Evolutionary conservation across 2,888 invertebrate species (phyloP).

Genomic region (Eudiplozoon nipponicum): DNA sequence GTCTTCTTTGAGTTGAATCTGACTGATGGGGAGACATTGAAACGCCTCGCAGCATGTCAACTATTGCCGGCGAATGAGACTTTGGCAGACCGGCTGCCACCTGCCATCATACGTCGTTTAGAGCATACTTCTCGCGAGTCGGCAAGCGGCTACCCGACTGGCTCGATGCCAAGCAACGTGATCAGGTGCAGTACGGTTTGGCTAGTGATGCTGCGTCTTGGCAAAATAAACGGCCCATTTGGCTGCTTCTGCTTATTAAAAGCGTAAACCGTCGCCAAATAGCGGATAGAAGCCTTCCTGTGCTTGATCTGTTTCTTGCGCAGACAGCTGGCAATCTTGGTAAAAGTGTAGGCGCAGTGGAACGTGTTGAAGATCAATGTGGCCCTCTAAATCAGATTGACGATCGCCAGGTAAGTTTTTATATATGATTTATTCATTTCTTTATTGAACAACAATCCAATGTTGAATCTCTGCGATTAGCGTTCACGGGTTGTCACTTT

Average conservation of each 20-base stretch:
- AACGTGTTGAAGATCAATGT: slow-evolving; percentile 32
- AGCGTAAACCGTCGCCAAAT: slow-evolving; percentile 20
- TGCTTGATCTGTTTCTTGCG: slow-evolving; percentile 32
- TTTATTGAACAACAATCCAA: too few relatives aligned
- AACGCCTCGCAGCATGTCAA: slow-evolving; percentile 29
- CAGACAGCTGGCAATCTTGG: slow-evolving; percentile 28
- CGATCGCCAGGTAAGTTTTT: too few relatives aligned
- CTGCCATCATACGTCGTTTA: background rate
- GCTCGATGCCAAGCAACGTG: background rate
- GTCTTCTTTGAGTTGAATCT: slow-evolving; percentile 32
- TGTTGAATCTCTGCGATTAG: too few relatives aligned
- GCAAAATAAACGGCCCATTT: slow-evolving; percentile 31
- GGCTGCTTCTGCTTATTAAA: slow-evolving; percentile 31
- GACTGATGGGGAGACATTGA: slow-evolving; percentile 29
- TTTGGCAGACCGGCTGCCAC: slow-evolving; percentile 26
- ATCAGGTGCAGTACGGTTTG: background rate
- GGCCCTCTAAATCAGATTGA: slow-evolving; percentile 29
- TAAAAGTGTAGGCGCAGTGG: slow-evolving; percentile 31
- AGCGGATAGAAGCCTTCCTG: slow-evolving; percentile 29
- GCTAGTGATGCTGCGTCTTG: slow-evolving; percentile 21
- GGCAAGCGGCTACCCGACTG: background rate
- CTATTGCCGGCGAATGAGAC: slow-evolving; percentile 27
- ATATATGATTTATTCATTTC: too few relatives aligned
- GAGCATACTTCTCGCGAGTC: background rate
- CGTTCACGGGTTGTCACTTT: too few relatives aligned